Percentiles rank a stretch among this genome's conserved stretches.
Conservation (phyloP, 2,888 invertebrate species). For the Tachina lurida region DNA sequence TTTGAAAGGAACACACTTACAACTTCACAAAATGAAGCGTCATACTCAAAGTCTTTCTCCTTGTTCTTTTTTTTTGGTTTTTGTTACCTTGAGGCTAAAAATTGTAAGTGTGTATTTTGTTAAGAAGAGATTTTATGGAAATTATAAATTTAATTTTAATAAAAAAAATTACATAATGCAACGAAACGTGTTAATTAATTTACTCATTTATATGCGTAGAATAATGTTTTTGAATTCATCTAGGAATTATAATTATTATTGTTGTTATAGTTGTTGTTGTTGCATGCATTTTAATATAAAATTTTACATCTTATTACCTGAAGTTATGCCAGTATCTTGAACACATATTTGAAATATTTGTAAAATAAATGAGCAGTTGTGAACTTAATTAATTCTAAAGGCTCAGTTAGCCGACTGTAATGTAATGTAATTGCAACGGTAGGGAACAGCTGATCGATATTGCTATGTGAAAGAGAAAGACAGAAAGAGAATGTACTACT, state of each 20-base stretch:
- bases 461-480: no score
- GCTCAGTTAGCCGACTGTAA: no score
- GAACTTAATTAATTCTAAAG: no score
- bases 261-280: not conserved
- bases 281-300: conserved; percentile 19
- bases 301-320: conserved; percentile 15
- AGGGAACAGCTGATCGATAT: no score
- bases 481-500: no score
- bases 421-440: no score
- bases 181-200: conserved; percentile 77
- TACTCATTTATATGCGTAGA: conserved; percentile 80
- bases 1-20: conserved; percentile 4
- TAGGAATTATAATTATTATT: conserved; percentile 34
- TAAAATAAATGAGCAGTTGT: no score
- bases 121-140: conserved; percentile 48
- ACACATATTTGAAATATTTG: not conserved
- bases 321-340: not conserved
- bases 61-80: not conserved
- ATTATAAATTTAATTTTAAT: conserved; percentile 38
- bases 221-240: conserved; percentile 74
- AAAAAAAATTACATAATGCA: conserved; percentile 57
- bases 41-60: conserved; percentile 8
- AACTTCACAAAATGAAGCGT: conserved; percentile 6
- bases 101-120: conserved; percentile 19
- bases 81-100: conserved; percentile 55